A percentile compares a stretch with the other conserved stretches of the same genome.
These are phyloP conservation scores for Drosophila suzukii DNA, from an alignment of 1,140 invertebrate genomes.

Conservation along the genomic window DNA sequence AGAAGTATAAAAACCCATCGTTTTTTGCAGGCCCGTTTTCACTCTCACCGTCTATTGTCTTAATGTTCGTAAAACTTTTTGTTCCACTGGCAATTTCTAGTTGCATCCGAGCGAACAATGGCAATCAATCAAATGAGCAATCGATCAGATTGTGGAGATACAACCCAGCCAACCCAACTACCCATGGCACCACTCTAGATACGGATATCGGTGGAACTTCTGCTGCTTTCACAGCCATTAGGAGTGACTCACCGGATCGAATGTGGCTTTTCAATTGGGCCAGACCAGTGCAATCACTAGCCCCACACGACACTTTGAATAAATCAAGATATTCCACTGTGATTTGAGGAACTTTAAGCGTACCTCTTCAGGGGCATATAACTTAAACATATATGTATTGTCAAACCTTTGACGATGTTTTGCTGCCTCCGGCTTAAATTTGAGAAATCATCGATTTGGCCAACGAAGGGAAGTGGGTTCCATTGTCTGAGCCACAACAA, in stretches of 20 bases:
- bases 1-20: not conserved
- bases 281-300: not conserved
- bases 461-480: slow-evolving; percentile 28
- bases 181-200: slow-evolving; percentile 1
- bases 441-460: slow-evolving; percentile 13
- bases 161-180: slow-evolving; percentile 6
- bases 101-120: slow-evolving; percentile 20
- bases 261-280: slow-evolving; percentile 1
- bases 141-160: slow-evolving; percentile 35
- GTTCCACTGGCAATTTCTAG: slow-evolving; percentile 33
- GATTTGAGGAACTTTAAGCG: slow-evolving; percentile 1
- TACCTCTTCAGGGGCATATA: slow-evolving; percentile 23
- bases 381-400: not conserved
- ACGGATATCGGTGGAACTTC: slow-evolving; percentile 8
- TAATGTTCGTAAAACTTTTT: slow-evolving; percentile 30
- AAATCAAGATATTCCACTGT: not conserved
- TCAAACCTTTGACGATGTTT: slow-evolving; percentile 11
- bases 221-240: slow-evolving; percentile 51
- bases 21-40: slow-evolving; percentile 6
- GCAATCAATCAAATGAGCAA: slow-evolving; percentile 42
- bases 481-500: slow-evolving; percentile 40
- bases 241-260: slow-evolving; percentile 33
- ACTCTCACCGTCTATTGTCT: slow-evolving; percentile 32
- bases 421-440: slow-evolving; percentile 7
- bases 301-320: slow-evolving; percentile 2